Base-by-base conservation (phyloP, 2,797 vertebrate genomes). In the Phrynocephalus guinanensis region DNA sequence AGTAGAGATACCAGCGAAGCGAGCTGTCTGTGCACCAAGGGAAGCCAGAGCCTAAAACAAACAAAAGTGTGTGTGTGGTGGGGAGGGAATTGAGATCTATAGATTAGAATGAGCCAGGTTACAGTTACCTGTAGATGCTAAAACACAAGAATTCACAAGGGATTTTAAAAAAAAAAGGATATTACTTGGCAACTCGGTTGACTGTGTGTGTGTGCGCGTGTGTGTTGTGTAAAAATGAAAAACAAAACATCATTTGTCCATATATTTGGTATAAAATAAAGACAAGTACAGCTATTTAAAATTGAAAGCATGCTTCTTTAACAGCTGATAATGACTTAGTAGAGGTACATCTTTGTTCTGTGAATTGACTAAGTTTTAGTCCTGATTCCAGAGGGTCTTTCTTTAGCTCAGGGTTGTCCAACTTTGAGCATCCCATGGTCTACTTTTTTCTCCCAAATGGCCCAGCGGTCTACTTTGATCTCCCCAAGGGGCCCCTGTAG, bases 1-100 rank as follows among this genome's bases (percentile, higher is more conserved):
- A 94, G 88, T 89, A 90, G 90, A 92, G 48, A 95, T 95, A 94
- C 93, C 95, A 95, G 90, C 84, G 91, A 50, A 96, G 94, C 93
- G 91, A 95, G 91, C 86, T 91, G 86, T 91, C 72, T 92, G 93
- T 95, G 90, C 92, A 88, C 93, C 70, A 52, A 84, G 10, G 82
- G 72, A 88, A 56, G 22, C 77, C 66, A 28, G 26, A 50, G 68
- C 56, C 15, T 33, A 80, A 84, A 84, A 84, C 87, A 84, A 88
- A 88, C 68, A 88, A 63, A 88, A 48, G 9, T 50, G 33, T 44
- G 38, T 4, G 38, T 44, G 6, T 28, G 8, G 24, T 3, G 11
- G 11, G 33, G 38, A 38, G 50, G 52, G 77, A 48, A 22, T 63
- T 67, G 24, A 79, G 33, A 73, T 48, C 38, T 50, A 8, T 3